These are phyloP conservation scores for Epinephelus lanceolatus DNA, from an alignment of 2,113 vertebrate species.

Conservation along the genomic window DNA sequence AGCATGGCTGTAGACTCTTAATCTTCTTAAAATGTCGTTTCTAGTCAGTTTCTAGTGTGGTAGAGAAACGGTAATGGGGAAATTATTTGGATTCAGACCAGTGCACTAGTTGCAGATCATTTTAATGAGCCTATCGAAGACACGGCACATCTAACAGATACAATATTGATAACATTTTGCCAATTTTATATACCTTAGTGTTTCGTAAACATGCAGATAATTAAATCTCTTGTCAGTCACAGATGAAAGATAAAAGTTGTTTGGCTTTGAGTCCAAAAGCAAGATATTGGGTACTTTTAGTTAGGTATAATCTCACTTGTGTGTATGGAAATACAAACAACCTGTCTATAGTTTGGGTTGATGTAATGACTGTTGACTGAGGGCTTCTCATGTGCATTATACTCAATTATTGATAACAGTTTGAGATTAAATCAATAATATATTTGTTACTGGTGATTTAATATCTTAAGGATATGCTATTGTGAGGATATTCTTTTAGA, in stretches of 20 bases:
- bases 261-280: not conserved
- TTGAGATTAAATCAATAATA: slow-evolving; percentile 68
- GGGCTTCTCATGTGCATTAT: slow-evolving; percentile 31
- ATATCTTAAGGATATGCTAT: slow-evolving; percentile 56
- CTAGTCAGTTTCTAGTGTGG: not conserved
- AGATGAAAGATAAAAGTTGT: slow-evolving; percentile 1
- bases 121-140: slow-evolving; percentile 11
- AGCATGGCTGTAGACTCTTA: not conserved
- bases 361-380: slow-evolving; percentile 24
- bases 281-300: not conserved
- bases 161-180: slow-evolving; percentile 7
- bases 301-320: not conserved
- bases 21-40: not conserved
- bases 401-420: slow-evolving; percentile 67
- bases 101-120: not conserved
- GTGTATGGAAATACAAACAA: not conserved
- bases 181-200: not conserved
- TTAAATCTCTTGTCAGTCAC: slow-evolving; percentile 14
- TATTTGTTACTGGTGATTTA: slow-evolving; percentile 52
- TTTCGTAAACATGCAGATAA: not conserved
- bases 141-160: not conserved
- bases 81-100: not conserved
- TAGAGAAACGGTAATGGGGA: not conserved
- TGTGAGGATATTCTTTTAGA: slow-evolving; percentile 33
- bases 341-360: not conserved